Base-by-base conservation (phyloP, 2,888 invertebrate genomes). In the Leptinotarsa peninsularis region DNA sequence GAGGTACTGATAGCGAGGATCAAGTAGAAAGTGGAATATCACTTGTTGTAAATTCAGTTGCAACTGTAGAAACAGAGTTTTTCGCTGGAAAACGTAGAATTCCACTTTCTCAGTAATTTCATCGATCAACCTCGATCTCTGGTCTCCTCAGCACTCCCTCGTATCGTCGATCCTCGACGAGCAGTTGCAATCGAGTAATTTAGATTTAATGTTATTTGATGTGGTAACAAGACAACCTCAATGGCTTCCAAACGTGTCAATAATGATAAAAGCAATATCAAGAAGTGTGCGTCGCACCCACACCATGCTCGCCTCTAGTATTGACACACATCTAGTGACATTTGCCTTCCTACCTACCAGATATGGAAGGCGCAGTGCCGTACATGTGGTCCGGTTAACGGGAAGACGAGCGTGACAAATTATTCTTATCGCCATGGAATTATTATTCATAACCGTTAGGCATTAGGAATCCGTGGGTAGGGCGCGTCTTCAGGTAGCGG, bases 211-310 rank as follows among this genome's bases (percentile, higher is more conserved):
- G 72, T 56, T 71, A 72, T 75, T 75, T 75, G 75, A 75, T 75
- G 75, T 72, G 69, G 83, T 82, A 81, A 83, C 81, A 83, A 84
- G 78, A 81, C 81, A 84, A 80, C 84, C 83, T 84, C 83, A 82
- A 84, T 84, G 82, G 80, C 75, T 76, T 76, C 75, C 82, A 82
- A 84, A 85, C 84, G 84, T 83, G 85, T 83, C 84, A 82, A 83
- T 85, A 84, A 84, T 83, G 83, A 83, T 80, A 83, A 80, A 85
- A 84, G 75, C 84, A 84, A 85, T 84, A 86, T 85, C 84, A 79
- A 84, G 83, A 75, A 75, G 72, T 75, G 75, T 72, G 72, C 69
- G 83, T 82, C 83, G 84, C 85, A 82, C 85, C 85, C 82, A 85
- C 77, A 71, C 85, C 82, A 85, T 76, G 71, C 71, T 67, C 73